Evolutionary conservation across 2,797 vertebrate species (phyloP).

Genomic region (Bovichtus diacanthus): DNA sequence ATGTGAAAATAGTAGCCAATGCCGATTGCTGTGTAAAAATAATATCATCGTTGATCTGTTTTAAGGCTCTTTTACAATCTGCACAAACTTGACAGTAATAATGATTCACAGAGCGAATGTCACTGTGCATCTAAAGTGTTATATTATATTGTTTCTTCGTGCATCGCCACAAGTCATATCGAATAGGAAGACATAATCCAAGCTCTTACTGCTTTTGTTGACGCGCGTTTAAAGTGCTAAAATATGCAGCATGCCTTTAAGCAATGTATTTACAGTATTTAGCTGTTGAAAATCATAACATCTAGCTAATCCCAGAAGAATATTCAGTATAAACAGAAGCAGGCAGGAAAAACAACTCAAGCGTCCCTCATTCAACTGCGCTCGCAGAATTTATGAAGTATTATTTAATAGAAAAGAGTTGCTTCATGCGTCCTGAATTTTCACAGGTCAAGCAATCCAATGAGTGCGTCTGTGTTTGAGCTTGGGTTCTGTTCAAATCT

Average conservation of each 20-base stretch:
- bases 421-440: constrained; percentile 8
- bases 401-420: not conserved
- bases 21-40: not conserved
- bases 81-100: not conserved
- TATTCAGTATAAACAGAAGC: constrained; percentile 6
- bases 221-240: constrained; percentile 5
- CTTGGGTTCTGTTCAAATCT: constrained; percentile 36
- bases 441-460: constrained; percentile 16
- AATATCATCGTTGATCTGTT: not conserved
- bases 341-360: constrained; percentile 5
- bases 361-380: not conserved
- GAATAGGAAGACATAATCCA: not conserved
- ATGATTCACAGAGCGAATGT: not conserved
- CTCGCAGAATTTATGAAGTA: not conserved
- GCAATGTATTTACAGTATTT: constrained; percentile 15
- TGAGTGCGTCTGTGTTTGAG: constrained; percentile 21
- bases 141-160: not conserved
- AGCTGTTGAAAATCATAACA: constrained; percentile 2
- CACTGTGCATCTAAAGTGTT: not conserved
- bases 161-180: not conserved
- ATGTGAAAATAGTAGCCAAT: constrained; percentile 4
- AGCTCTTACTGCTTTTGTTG: constrained; percentile 8
- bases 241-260: constrained; percentile 18
- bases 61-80: not conserved
- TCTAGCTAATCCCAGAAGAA: not conserved